Evolutionary conservation across 2,113 vertebrate species (phyloP), one percentile per base, ranked within the genome.

Genomic region (Pachycephala philippinensis): DNA sequence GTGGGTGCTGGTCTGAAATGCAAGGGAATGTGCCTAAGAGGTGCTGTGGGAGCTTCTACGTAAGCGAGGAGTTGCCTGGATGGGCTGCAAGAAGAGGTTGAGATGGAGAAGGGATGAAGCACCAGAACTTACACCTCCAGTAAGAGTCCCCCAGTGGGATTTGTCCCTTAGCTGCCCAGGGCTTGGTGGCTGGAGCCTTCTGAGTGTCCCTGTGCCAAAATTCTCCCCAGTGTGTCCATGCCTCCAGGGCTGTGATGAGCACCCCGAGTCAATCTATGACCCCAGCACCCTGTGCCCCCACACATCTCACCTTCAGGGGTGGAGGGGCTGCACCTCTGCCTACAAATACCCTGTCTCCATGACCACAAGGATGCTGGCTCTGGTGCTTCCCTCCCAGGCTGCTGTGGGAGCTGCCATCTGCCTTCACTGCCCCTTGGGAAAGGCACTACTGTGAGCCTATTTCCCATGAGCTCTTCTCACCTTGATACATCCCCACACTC

Each of bases 381-480:
- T 40, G 40, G 10, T 54, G 19, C 57, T 44, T 54, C 21, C 30
- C n/a, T 15, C 44, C 63, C 4, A 24, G 17, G 20, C 39, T 5
- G 2, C 7, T 45, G 49, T 27, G 44, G 70, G 44, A 42, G 2
- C 53, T 57, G n/a, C 42, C 47, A 26, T 3, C 50, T 49, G 28
- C 57, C n/a, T 37, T 4, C 2, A 9, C 49, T 35, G 33, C 9
- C 74, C 64, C 59, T 47, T 3, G 63, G 50, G 63, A 33, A 27
- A 31, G 40, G 45, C 42, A 63, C 24, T 7, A 1, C 13, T 54
- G 2, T 4, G 37, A 1, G 6, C 65, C 13, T 2, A 1, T 30
- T 74, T 52, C 33, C 69, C 47, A 28, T 12, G 57, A 35, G 42
- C 45, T 39, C 11, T 6, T 57, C 50, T 75, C 20, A 11, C 23